Percentiles rank a stretch among this genome's conserved stretches.
These are phyloP conservation scores for Cepphus grylle DNA, from an alignment of 2,113 vertebrate species.

Conservation along the genomic window DNA sequence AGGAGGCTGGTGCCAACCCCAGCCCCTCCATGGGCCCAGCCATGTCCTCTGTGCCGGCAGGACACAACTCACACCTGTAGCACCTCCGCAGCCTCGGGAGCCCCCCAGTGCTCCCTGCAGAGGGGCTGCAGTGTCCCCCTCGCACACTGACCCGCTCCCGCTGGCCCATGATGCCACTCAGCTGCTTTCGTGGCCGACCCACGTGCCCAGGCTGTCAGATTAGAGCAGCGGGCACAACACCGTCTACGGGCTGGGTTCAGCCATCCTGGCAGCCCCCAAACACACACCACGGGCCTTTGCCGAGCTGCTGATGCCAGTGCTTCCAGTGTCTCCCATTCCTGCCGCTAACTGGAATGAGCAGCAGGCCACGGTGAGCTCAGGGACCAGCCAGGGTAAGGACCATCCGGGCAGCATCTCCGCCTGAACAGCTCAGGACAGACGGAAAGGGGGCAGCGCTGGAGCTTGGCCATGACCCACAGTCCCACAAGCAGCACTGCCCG, in stretches of 20 bases:
- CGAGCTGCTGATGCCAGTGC: neutral
- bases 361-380: neutral
- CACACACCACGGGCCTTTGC: accelerated
- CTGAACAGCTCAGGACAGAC: neutral
- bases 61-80: accelerated
- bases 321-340: neutral
- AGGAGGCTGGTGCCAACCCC: neutral
- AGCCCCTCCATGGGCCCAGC: neutral
- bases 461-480: neutral
- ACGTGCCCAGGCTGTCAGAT: neutral
- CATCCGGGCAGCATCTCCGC: neutral
- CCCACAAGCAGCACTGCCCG: neutral
- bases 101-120: accelerated
- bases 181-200: neutral
- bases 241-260: neutral
- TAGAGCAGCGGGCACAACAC: neutral
- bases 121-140: neutral
- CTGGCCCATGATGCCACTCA: neutral
- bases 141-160: neutral
- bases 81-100: neutral
- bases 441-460: neutral
- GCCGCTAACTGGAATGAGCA: neutral
- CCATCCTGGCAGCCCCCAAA: neutral
- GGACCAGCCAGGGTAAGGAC: accelerated
- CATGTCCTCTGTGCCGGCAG: neutral